phyloP scores from a whole-genome alignment of 2,888 invertebrate genomes.

The Hirtodrosophila confusa region DNA sequence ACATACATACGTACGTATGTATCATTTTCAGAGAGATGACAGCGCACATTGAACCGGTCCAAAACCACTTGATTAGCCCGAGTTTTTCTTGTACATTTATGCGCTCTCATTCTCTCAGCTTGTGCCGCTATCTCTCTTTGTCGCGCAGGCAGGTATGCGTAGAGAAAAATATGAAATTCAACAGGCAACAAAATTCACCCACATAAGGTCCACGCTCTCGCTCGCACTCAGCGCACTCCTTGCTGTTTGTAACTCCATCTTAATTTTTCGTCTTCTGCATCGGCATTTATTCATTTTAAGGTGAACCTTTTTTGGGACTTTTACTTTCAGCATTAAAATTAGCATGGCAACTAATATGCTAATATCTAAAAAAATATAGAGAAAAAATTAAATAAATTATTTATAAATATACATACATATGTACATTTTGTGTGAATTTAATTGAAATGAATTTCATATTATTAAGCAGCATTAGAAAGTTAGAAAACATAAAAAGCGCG shows the following conservation, averaged over 20 bases:
- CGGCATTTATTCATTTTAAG: conserved; percentile 20
- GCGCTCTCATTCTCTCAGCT: conserved; percentile 23
- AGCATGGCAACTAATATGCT: no score
- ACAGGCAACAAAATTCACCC: conserved; percentile 62
- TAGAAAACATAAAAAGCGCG: no score
- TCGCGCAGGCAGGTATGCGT: conserved; percentile 6
- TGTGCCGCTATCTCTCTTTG: conserved; percentile 17
- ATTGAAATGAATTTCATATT: no score
- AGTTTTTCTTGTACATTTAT: conserved; percentile 53
- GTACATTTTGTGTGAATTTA: no score
- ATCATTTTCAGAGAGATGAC: conserved; percentile 18
- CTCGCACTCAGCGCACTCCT: conserved; percentile 5
- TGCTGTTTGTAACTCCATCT: conserved; percentile 1
- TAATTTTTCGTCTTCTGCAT: conserved; percentile 15
- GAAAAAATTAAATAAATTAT: no score
- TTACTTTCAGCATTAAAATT: no score
- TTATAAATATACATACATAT: no score
- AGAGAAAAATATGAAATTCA: conserved; percentile 48
- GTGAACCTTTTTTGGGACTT: conserved; percentile 1
- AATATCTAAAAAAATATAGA: no score
- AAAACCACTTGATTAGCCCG: conserved; percentile 73
- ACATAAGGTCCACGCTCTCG: conserved; percentile 21
- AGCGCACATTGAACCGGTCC: conserved; percentile 48
- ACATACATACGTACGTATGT: conserved; percentile 10
- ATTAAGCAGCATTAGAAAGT: no score